Percentiles rank a stretch among this genome's conserved stretches.
These are phyloP conservation scores for Mohoua ochrocephala DNA, from an alignment of 2,113 vertebrate species.

Conservation along the genomic window DNA sequence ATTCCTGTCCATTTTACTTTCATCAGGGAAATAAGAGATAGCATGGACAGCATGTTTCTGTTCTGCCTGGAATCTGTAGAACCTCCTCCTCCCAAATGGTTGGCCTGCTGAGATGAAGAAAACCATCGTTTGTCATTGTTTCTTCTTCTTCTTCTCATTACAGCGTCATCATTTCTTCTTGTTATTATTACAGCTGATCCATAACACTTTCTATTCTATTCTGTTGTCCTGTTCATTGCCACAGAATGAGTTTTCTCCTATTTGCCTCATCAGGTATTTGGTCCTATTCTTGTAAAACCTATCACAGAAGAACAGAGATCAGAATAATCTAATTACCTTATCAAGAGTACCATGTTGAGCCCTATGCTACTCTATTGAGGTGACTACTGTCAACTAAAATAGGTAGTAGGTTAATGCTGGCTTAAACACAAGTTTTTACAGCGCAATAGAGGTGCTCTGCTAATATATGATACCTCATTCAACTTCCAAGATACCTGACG, in stretches of 20 bases:
- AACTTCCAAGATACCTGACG: neutral
- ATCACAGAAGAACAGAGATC: neutral
- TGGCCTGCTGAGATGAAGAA: neutral
- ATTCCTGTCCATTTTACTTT: neutral
- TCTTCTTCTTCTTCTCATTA: neutral
- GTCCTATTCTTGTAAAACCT: neutral
- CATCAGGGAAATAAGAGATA: neutral
- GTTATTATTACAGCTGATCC: neutral
- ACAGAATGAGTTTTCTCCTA: neutral
- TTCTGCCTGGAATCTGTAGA: neutral
- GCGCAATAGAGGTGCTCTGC: neutral
- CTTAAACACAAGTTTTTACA: constrained; percentile 2
- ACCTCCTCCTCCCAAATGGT: neutral
- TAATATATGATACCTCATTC: neutral
- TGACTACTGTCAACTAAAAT: neutral
- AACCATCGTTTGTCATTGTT: neutral
- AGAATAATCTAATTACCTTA: constrained; percentile 12
- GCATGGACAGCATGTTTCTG: neutral
- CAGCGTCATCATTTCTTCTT: neutral
- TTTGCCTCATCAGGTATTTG: neutral
- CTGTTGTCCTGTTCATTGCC: neutral
- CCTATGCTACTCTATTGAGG: neutral
- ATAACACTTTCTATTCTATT: neutral
- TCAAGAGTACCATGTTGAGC: neutral
- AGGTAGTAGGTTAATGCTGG: constrained; percentile 15